A percentile compares a stretch with the other conserved stretches of the same genome.
phyloP scores from a whole-genome alignment of 2,113 vertebrate genomes.

The Himantopus leucocephalus region DNA sequence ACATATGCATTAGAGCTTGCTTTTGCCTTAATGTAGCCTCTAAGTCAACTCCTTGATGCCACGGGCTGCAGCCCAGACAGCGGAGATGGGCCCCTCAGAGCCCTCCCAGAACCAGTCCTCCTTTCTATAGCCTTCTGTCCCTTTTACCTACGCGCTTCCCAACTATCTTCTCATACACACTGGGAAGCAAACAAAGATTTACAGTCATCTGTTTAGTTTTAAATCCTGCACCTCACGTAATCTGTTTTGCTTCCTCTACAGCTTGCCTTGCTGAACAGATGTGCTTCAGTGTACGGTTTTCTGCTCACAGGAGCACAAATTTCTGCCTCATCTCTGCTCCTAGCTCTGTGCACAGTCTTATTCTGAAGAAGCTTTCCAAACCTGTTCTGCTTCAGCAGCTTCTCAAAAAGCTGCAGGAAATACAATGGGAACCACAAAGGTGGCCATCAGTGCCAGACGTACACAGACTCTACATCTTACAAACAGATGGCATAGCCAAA shows the following conservation, averaged over 20 bases:
- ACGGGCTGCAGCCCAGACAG: background rate
- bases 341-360: background rate
- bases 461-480: background rate
- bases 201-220: background rate
- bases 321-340: background rate
- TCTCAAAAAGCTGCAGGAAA: background rate
- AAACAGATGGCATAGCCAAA: background rate
- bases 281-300: fast-evolving
- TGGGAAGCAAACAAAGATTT: background rate
- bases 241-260: background rate
- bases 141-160: background rate
- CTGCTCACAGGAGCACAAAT: background rate
- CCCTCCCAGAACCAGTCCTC: background rate
- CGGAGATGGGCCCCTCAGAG: fast-evolving
- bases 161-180: background rate
- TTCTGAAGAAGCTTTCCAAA: background rate
- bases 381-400: background rate
- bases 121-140: background rate
- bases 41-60: background rate
- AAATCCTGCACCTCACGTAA: background rate
- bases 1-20: background rate
- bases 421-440: background rate
- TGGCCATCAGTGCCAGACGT: background rate
- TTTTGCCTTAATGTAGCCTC: background rate
- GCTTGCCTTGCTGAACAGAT: background rate